phyloP scores from a whole-genome alignment of 30 jellyfish, hydroid and myxozoan genomes.

The Chironex yamaguchii region DNA sequence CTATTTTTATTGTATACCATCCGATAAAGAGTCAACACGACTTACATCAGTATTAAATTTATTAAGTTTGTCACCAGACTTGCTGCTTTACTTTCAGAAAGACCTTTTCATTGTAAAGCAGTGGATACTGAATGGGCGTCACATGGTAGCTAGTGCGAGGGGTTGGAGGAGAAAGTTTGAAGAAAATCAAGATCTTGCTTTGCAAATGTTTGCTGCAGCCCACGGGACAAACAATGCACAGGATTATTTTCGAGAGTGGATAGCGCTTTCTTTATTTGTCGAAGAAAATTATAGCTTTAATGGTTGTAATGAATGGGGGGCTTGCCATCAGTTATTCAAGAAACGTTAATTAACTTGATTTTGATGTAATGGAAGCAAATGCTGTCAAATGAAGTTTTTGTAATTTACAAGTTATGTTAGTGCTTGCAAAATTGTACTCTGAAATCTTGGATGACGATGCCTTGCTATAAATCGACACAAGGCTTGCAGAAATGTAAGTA shows the following conservation, averaged over 20 bases:
- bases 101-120: slow-evolving; percentile 71
- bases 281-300: slow-evolving; percentile 75
- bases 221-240: slow-evolving; percentile 76
- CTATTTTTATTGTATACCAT: slow-evolving; percentile 60
- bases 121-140: slow-evolving; percentile 87
- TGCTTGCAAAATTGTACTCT: too few relatives aligned
- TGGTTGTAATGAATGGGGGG: slow-evolving; percentile 90
- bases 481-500: too few relatives aligned
- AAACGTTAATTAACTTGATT: too few relatives aligned
- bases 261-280: slow-evolving; percentile 76
- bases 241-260: slow-evolving; percentile 79
- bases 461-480: too few relatives aligned
- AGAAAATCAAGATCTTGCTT: slow-evolving; percentile 57
- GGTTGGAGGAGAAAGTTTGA: slow-evolving; percentile 81
- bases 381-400: too few relatives aligned
- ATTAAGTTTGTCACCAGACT: slow-evolving; percentile 83
- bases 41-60: slow-evolving; percentile 77
- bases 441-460: too few relatives aligned
- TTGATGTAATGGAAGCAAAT: too few relatives aligned
- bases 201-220: slow-evolving; percentile 38
- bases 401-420: too few relatives aligned
- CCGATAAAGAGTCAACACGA: slow-evolving; percentile 84
- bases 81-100: slow-evolving; percentile 79
- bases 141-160: slow-evolving; percentile 69
- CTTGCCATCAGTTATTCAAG: slow-evolving; percentile 77